Evolutionary conservation across 2,888 invertebrate species (phyloP).

Genomic region (Eristalis intricaria): DNA sequence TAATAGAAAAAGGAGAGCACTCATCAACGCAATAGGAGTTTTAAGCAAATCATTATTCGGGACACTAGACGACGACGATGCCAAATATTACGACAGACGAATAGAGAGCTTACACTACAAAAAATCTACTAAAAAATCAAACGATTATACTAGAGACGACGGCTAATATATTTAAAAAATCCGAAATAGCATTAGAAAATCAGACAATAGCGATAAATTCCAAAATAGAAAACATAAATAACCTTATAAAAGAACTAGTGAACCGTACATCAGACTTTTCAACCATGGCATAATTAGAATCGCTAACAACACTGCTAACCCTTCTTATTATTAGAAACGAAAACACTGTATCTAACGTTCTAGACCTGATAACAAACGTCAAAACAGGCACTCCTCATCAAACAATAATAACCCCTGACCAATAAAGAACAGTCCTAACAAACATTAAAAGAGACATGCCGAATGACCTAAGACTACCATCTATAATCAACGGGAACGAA

Average conservation of each 20-base stretch:
- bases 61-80: slow-evolving; percentile 2
- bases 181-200: no score
- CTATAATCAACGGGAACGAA: background rate
- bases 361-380: background rate
- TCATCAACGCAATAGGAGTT: no score
- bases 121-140: slow-evolving; percentile 22
- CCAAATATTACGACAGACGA: background rate
- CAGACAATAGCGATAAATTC: no score
- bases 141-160: slow-evolving; percentile 16
- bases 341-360: slow-evolving; percentile 12
- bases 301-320: slow-evolving; percentile 10
- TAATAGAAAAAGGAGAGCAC: no score
- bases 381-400: background rate
- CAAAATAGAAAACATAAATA: background rate
- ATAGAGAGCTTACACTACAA: slow-evolving; percentile 12
- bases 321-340: slow-evolving; percentile 30
- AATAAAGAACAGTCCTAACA: background rate
- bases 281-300: slow-evolving; percentile 6
- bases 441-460: slow-evolving; percentile 13
- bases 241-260: slow-evolving; percentile 1
- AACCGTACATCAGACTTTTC: background rate
- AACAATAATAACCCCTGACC: background rate
- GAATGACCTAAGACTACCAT: background rate
- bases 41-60: background rate
- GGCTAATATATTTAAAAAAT: background rate